Conservation (phyloP, 1,140 invertebrate genomes). For the Calliopsis andreniformis region DNA sequence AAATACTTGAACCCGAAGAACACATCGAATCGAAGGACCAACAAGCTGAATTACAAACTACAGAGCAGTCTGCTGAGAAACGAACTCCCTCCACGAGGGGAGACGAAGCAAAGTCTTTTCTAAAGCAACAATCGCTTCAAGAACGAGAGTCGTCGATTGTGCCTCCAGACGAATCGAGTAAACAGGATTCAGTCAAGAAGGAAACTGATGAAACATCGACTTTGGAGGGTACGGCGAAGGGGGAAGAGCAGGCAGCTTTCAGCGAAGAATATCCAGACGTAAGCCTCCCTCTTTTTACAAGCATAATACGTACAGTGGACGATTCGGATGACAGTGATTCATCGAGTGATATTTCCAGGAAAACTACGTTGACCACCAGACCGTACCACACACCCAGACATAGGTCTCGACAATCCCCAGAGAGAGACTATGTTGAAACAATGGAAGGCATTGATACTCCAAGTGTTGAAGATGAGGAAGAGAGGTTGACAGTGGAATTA, state of each 20-base stretch:
- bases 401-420: conserved; percentile 40
- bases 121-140: background rate
- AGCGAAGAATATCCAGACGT: conserved; percentile 48
- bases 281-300: conserved; percentile 62
- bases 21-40: background rate
- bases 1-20: background rate
- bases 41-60: background rate
- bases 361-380: conserved; percentile 73
- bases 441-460: background rate
- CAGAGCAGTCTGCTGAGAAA: background rate
- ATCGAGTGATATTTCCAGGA: conserved; percentile 77
- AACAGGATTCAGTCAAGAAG: background rate
- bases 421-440: conserved; percentile 35
- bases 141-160: background rate
- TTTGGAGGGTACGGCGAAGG: no score
- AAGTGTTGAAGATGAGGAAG: conserved; percentile 36
- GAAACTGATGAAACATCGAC: background rate
- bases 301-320: conserved; percentile 47
- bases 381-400: conserved; percentile 74
- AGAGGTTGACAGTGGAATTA: background rate
- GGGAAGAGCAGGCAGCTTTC: background rate
- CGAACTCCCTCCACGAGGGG: background rate
- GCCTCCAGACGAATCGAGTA: background rate
- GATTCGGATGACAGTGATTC: conserved; percentile 74
- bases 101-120: background rate